Evolutionary conservation across 2,113 vertebrate species (phyloP).

Genomic region (Gracilinanus agilis): DNA sequence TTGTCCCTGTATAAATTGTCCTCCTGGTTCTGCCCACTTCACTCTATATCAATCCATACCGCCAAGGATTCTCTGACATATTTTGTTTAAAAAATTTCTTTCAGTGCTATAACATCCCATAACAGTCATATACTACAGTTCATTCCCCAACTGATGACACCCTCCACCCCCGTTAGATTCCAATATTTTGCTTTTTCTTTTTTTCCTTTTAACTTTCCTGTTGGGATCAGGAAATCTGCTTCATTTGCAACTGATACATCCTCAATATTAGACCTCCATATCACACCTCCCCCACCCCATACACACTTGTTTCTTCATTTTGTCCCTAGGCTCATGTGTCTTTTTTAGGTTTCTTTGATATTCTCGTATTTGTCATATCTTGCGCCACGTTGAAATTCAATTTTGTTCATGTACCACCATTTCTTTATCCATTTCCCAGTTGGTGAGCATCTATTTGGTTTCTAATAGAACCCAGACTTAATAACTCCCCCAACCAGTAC

Average conservation of each 20-base stretch:
- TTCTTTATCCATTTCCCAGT: neutral
- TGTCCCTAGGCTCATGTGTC: neutral
- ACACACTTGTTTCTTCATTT: neutral
- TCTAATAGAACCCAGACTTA: neutral
- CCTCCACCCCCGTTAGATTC: neutral
- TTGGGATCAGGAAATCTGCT: neutral
- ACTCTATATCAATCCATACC: neutral
- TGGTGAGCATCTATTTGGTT: neutral
- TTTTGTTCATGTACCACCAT: neutral
- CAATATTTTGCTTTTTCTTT: neutral
- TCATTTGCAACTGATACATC: neutral
- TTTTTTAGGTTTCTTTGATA: neutral
- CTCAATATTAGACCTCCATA: too few species aligned
- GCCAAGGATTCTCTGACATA: neutral
- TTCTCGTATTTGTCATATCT: neutral
- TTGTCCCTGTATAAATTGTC: neutral
- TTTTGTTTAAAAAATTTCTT: neutral
- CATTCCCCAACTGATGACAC: neutral
- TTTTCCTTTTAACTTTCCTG: neutral
- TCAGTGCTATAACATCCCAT: neutral
- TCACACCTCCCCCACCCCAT: neutral
- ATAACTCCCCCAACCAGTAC: neutral
- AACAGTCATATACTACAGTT: neutral
- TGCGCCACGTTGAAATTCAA: neutral
- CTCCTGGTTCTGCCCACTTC: neutral